Evolutionary conservation across 2,113 vertebrate genomes (phyloP).

Genomic region (Gopherus flavomarginatus): DNA sequence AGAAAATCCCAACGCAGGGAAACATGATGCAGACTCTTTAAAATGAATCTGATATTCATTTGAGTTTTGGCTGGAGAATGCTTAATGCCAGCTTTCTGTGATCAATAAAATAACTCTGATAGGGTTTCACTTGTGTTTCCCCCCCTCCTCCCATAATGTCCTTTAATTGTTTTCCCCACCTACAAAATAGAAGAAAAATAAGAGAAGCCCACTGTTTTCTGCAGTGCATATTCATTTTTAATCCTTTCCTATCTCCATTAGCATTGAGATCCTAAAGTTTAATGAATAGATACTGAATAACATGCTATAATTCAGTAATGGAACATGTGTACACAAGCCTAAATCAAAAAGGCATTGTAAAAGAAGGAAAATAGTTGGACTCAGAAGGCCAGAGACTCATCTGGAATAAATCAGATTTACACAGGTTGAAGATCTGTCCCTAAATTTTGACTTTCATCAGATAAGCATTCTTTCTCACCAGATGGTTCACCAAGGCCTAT

Average conservation of each 20-base stretch:
- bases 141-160: background rate
- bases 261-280: background rate
- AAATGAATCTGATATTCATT: background rate
- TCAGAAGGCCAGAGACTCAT: background rate
- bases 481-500: background rate
- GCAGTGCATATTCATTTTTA: background rate
- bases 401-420: background rate
- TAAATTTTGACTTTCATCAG: background rate
- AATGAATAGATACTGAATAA: background rate
- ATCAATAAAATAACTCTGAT: background rate
- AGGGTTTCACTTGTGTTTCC: background rate
- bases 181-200: background rate
- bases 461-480: background rate
- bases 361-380: too few relatives aligned
- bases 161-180: background rate
- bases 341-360: too few relatives aligned
- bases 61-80: slow-evolving; percentile 7
- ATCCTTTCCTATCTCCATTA: background rate
- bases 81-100: background rate
- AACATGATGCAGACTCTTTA: background rate
- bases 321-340: background rate
- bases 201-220: background rate
- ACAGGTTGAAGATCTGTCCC: background rate
- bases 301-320: background rate
- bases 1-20: background rate